Base-by-base conservation (phyloP, 2,797 vertebrate genomes). In the Cynodonichthys magdalenae region DNA sequence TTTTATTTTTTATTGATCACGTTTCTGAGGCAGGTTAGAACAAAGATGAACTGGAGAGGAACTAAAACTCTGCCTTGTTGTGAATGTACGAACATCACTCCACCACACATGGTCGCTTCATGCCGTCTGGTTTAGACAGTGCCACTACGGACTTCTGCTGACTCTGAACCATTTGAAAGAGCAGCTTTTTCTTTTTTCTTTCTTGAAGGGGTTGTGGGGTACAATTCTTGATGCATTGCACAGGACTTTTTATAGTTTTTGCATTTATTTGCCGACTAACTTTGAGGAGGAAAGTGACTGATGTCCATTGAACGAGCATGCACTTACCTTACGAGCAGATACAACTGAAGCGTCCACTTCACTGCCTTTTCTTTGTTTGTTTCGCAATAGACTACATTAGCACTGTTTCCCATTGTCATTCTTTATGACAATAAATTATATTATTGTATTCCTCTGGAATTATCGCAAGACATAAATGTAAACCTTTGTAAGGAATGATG, bases 401-500 rank as follows among this genome's bases (percentile, higher is more conserved):
- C 91, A 92, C 93, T 91, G 90, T 93, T 89, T 92, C 90, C 87
- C 90, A 94, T 94, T 94, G 93, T 94, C 93, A 94, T 94, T 89
- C 83, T 89, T 67, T 81, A 92, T 94, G 93, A 90, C 93, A 94
- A 94, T 94, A 93, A 93, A 92, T 90, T 78, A 90, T 85, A 63
- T 91, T 92, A 93, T 84, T 90, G 91, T 94, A 94, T 94, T 94
- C 93, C 93, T 94, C 91, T 94, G 93, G 93, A 92, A 94, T 94
- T 94, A 92, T 92, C 85, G 91, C 90, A 91, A 92, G 86, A 92
- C 77, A 90, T 92, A 88, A 92, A 81, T 90, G 93, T 94, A 94
- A 94, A 93, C 93, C 93, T 94, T 94, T 94, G 93, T 94, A 94
- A 94, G 93, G 93, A 94, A 93, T 92, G 90, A 92, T 60, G 75